Percentiles rank a stretch among this genome's conserved stretches.
Evolutionary conservation across 2,888 invertebrate species (phyloP).

Genomic region (Uloborus plumipes): DNA sequence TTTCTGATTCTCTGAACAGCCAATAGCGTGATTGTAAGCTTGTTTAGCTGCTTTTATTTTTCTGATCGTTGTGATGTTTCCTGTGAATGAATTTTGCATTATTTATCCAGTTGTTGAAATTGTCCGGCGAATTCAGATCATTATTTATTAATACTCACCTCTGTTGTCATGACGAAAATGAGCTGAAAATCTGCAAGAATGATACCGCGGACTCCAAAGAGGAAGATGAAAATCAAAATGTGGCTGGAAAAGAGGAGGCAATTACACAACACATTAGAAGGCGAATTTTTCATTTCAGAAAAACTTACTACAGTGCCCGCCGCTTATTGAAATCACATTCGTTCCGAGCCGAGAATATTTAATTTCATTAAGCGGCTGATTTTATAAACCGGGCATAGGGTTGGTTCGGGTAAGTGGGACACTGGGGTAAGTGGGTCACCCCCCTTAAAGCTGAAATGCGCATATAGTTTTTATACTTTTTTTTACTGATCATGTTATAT

Average conservation of each 20-base stretch:
- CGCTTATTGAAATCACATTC: too few relatives aligned
- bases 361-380: too few relatives aligned
- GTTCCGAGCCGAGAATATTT: too few relatives aligned
- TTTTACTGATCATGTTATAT: too few relatives aligned
- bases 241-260: conserved; percentile 25
- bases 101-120: background rate
- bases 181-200: conserved; percentile 30
- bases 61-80: conserved; percentile 57
- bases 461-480: too few relatives aligned
- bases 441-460: too few relatives aligned
- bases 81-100: conserved; percentile 34
- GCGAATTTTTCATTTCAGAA: too few relatives aligned
- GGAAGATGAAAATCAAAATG: conserved; percentile 12
- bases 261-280: too few relatives aligned
- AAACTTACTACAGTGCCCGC: too few relatives aligned
- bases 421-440: too few relatives aligned
- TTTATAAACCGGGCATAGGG: too few relatives aligned
- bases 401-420: too few relatives aligned
- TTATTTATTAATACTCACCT: conserved; percentile 9
- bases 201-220: conserved; percentile 32
- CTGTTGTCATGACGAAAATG: conserved; percentile 43
- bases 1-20: conserved; percentile 19
- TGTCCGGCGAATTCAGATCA: background rate
- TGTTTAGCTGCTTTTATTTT: conserved; percentile 59
- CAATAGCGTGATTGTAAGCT: conserved; percentile 31